Percentiles rank a stretch among this genome's conserved stretches.
phyloP scores from a whole-genome alignment of 2,113 vertebrate genomes.

The Forbesichthys papilliferus region DNA sequence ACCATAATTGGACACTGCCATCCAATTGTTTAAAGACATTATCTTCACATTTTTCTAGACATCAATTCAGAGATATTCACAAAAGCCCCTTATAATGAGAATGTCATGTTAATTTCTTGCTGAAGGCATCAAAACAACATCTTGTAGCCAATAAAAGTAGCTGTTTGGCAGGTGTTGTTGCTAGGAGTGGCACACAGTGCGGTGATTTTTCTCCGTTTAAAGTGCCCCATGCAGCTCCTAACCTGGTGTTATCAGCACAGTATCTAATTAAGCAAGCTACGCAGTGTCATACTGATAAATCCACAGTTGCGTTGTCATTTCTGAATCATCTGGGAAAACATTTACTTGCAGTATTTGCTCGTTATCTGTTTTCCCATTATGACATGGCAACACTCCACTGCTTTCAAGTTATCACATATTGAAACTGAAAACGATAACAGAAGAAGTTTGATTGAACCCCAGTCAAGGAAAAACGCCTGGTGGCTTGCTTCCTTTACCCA shows the following conservation, averaged over 20 bases:
- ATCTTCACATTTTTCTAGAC: conserved; percentile 29
- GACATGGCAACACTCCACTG: neutral
- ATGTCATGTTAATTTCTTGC: conserved; percentile 29
- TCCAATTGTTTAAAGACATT: conserved; percentile 32
- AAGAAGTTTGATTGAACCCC: conserved; percentile 1
- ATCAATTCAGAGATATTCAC: conserved; percentile 23
- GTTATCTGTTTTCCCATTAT: conserved; percentile 33
- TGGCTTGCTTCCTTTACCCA: neutral
- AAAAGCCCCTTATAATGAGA: conserved; percentile 13
- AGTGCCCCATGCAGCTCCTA: conserved; percentile 34
- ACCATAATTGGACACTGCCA: neutral
- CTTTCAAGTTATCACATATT: conserved; percentile 1
- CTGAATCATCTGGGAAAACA: conserved; percentile 16
- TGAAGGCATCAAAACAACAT: conserved; percentile 27
- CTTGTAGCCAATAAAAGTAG: conserved; percentile 35
- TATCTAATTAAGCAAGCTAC: conserved; percentile 52
- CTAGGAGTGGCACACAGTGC: neutral
- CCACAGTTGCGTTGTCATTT: conserved; percentile 19
- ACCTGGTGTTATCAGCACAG: conserved; percentile 49
- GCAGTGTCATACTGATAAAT: conserved; percentile 52
- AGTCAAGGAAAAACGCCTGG: conserved; percentile 1
- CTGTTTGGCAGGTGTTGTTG: conserved; percentile 26
- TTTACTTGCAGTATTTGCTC: conserved; percentile 14
- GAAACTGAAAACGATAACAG: neutral
- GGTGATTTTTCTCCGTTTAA: conserved; percentile 28